Conservation (phyloP, 1,140 invertebrate species). For the Brachionus koreanus region DNA sequence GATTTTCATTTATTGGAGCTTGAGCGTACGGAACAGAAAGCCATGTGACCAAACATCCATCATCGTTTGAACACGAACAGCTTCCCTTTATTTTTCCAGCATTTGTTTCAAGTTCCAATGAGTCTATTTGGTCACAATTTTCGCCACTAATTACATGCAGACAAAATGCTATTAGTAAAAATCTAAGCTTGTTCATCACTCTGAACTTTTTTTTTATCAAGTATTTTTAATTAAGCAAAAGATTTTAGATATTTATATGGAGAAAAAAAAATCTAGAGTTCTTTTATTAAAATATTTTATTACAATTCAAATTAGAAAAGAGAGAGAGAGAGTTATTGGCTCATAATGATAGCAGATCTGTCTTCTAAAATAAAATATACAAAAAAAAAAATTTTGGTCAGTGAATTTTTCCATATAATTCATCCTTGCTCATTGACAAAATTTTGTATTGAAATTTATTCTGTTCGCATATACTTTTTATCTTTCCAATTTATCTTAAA, state of each 20-base stretch:
- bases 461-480: too few species aligned
- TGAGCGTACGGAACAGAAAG: slow-evolving; percentile 44
- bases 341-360: not conserved
- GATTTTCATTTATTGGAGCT: slow-evolving; percentile 28
- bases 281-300: not conserved
- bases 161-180: not conserved
- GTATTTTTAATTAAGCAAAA: not conserved
- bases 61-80: not conserved
- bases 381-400: too few species aligned
- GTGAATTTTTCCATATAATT: too few species aligned
- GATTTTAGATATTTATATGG: not conserved
- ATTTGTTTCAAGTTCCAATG: not conserved
- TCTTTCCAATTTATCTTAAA: too few species aligned
- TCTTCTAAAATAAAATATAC: not conserved
- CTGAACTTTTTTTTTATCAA: not conserved
- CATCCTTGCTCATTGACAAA: too few species aligned
- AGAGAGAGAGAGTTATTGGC: too few species aligned
- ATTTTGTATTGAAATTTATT: too few species aligned
- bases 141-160: not conserved
- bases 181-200: not conserved
- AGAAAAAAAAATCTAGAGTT: not conserved
- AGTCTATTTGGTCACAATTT: not conserved
- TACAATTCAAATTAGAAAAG: not conserved
- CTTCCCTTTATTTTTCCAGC: not conserved
- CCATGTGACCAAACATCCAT: not conserved